Conservation (phyloP, 2,888 invertebrate species). For the Dusona sp. region DNA sequence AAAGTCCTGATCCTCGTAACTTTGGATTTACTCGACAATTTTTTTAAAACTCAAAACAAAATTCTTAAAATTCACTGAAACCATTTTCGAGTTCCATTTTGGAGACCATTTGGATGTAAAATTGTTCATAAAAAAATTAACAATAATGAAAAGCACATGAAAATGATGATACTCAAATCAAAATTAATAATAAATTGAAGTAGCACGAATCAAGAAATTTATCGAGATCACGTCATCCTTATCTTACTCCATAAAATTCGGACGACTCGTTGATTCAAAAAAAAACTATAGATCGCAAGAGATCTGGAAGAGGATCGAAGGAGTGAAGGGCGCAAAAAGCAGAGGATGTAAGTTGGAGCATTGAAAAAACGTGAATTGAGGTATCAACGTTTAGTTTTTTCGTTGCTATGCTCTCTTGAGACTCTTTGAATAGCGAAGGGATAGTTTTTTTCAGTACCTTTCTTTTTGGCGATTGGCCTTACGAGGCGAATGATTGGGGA, state of each 20-base stretch:
- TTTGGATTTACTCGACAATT: no score
- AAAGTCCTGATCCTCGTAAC: no score
- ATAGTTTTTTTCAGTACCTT: not conserved
- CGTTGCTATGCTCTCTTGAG: not conserved
- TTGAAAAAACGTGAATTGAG: slow-evolving; percentile 16
- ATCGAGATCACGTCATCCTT: not conserved
- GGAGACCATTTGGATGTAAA: no score
- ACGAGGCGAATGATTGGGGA: not conserved
- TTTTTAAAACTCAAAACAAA: no score
- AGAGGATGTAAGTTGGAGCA: slow-evolving; percentile 5
- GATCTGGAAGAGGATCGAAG: not conserved
- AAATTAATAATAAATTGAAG: not conserved
- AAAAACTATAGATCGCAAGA: not conserved
- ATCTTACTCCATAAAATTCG: not conserved
- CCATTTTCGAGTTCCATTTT: no score
- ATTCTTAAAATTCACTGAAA: no score
- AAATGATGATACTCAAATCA: not conserved
- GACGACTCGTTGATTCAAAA: not conserved
- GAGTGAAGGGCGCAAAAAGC: not conserved
- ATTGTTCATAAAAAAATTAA: not conserved
- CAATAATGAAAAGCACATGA: not conserved
- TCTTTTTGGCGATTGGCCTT: not conserved
- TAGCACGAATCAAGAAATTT: not conserved
- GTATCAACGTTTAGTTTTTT: slow-evolving; percentile 45
- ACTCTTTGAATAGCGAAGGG: not conserved